A percentile compares a stretch with the other conserved stretches of the same genome.
Evolutionary conservation across 2,888 invertebrate species (phyloP).

Genomic region (Steromphala cineraria): DNA sequence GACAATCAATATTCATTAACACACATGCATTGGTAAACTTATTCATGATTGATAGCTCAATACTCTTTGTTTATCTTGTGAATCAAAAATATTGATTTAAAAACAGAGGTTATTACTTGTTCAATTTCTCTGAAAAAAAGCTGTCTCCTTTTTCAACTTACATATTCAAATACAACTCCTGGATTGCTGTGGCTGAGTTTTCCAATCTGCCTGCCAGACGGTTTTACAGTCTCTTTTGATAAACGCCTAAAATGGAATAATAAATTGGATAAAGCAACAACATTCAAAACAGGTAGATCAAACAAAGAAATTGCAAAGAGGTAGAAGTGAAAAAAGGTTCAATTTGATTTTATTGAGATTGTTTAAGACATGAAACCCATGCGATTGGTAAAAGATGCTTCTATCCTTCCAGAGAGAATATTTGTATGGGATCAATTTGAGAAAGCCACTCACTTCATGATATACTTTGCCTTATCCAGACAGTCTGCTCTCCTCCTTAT

Average conservation of each 20-base stretch:
- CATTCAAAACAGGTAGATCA: too few relatives aligned
- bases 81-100: too few relatives aligned
- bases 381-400: not conserved
- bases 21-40: too few relatives aligned
- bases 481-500: conserved; percentile 90
- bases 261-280: not conserved
- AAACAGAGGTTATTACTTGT: too few relatives aligned
- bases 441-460: conserved; percentile 90
- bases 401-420: too few relatives aligned
- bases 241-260: conserved; percentile 76
- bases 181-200: conserved; percentile 98
- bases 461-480: conserved; percentile 92
- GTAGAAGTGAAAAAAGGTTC: not conserved
- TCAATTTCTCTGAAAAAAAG: too few relatives aligned
- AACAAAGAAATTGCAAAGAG: not conserved
- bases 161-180: conserved; percentile 96
- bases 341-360: too few relatives aligned
- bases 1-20: not conserved
- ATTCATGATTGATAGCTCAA: too few relatives aligned
- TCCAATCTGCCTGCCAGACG: conserved; percentile 94
- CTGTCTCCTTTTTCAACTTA: conserved; percentile 76
- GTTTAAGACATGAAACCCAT: too few relatives aligned
- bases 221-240: conserved; percentile 98
- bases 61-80: too few relatives aligned
- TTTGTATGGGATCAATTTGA: too few relatives aligned